Evolutionary conservation across 2,113 vertebrate genomes (phyloP).

Genomic region (Marmota flaviventris): DNA sequence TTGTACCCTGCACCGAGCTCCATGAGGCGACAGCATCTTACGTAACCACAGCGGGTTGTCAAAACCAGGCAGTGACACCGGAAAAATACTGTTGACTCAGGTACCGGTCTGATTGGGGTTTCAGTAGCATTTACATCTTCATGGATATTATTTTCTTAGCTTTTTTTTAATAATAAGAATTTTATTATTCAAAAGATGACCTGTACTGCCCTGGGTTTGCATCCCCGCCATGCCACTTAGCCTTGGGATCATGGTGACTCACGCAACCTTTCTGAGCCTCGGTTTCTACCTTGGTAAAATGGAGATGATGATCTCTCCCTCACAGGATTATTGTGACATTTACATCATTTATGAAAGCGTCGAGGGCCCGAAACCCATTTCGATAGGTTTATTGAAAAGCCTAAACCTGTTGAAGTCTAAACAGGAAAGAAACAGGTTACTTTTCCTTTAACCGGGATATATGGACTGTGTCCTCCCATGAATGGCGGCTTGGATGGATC

Average conservation of each 20-base stretch:
- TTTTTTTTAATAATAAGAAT: background rate
- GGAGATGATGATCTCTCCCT: background rate
- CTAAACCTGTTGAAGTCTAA: background rate
- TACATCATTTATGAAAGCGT: background rate
- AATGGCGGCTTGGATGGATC: background rate
- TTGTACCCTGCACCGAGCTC: no score
- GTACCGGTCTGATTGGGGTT: background rate
- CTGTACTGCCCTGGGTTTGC: background rate
- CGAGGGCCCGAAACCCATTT: background rate
- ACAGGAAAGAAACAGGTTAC: background rate
- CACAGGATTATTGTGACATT: background rate
- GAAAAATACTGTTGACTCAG: background rate
- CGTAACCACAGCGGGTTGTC: background rate
- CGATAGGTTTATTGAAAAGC: background rate
- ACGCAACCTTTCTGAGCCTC: background rate
- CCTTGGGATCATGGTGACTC: background rate
- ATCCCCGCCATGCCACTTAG: background rate
- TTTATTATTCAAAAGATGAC: background rate
- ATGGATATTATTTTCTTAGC: background rate
- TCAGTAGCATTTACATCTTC: background rate
- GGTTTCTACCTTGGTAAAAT: background rate
- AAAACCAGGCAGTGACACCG: background rate
- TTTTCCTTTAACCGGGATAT: background rate
- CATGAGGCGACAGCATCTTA: background rate
- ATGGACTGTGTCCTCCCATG: background rate